Evolutionary conservation across 2,888 invertebrate species (phyloP), one percentile per base, ranked within the genome.

Genomic region (Rhogogaster chlorosoma): DNA sequence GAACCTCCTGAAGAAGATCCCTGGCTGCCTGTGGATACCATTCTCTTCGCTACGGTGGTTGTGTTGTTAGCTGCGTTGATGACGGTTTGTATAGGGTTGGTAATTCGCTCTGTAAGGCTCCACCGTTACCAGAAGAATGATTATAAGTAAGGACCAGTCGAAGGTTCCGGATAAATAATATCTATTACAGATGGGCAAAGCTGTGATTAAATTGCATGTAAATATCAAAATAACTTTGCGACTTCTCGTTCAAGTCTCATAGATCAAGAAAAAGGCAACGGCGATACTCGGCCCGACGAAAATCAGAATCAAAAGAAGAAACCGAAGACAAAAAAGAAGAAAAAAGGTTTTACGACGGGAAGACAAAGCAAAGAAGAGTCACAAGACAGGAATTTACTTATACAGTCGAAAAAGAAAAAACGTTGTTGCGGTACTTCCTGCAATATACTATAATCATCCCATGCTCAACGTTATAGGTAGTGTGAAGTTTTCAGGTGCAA

Each of bases 1-100:
- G 84, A 85, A 32, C 83, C 84, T 4, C 77, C 84, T 9, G 89
- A 90, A 32, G 89, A 89, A 80, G 89, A 91, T 87, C 85, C 89
- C 36, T 91, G 91, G 91, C n/a, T 86, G 12, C 85, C 88, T 78
- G 70, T 92, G 12, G 91, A 92, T 85, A 89, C 88, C 3, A 38
- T 91, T 83, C 86, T 92, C 15, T 86, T 89, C 86, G 88, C 89
- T 42, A 45, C 89, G 57, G 78, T 91, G 78, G 83, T 89, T 32
- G 89, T 87, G 42, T 85, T 90, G n/a, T 84, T 89, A 18, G 90
- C 86, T 36, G 89, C 87, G 26, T 85, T 90, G 32, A 67, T 89
- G 18, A 80, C 87, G 12, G 83, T 91, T 29, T 88, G 89, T 78
- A 84, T 87, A 2, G 84, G 85, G 9, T 85, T 88, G 42, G 85